Evolutionary conservation across 2,113 vertebrate genomes (phyloP).

Genomic region (Helogale parvula): DNA sequence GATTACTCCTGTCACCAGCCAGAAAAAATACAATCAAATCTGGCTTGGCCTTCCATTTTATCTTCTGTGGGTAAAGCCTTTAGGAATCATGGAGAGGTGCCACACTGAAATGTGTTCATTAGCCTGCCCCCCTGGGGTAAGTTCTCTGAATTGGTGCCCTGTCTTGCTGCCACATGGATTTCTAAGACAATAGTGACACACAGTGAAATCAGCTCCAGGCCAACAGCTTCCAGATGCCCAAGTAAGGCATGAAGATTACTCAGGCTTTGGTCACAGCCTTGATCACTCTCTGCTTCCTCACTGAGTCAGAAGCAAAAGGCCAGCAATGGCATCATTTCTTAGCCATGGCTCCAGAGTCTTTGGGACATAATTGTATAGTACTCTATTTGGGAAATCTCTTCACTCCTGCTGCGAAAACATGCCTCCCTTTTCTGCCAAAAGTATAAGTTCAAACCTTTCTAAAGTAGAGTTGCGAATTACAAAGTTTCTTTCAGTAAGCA

Average conservation of each 20-base stretch:
- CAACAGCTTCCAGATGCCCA: not conserved
- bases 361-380: not conserved
- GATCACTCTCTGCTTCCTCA: not conserved
- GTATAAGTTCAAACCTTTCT: constrained; percentile 51
- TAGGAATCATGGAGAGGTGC: constrained; percentile 31
- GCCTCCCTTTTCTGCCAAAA: not conserved
- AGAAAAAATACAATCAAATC: constrained; percentile 43
- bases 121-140: not conserved
- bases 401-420: constrained; percentile 54
- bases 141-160: not conserved
- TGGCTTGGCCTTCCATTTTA: constrained; percentile 22
- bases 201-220: not conserved
- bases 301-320: constrained; percentile 15
- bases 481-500: constrained; percentile 20
- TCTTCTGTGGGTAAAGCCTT: constrained; percentile 37
- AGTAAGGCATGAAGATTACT: not conserved
- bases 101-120: constrained; percentile 48
- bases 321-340: constrained; percentile 38
- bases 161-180: not conserved
- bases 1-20: not conserved
- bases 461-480: constrained; percentile 23
- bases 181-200: not conserved
- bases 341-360: not conserved
- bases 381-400: constrained; percentile 35
- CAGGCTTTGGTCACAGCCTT: not conserved